phyloP scores from a whole-genome alignment of 2,888 invertebrate genomes.

The Vesta saturnalis region DNA sequence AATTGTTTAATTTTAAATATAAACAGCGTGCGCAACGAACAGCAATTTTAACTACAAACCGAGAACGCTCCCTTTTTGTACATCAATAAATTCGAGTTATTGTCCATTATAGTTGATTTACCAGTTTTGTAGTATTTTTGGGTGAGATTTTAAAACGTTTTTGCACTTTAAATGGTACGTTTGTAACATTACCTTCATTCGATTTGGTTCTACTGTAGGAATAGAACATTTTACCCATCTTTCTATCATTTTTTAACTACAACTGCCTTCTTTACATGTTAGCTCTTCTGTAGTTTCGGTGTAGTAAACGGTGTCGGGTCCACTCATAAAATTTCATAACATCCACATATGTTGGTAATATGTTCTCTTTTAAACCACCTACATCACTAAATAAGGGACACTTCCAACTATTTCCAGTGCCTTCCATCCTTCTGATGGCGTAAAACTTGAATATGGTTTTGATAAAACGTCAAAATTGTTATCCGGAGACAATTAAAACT shows the following conservation, averaged over 20 bases:
- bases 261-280: background rate
- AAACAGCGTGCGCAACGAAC: no score
- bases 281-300: background rate
- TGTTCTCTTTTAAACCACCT: background rate
- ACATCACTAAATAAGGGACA: background rate
- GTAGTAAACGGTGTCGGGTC: no score
- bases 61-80: no score
- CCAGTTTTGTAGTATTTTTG: no score
- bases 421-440: no score
- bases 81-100: no score
- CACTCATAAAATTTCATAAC: background rate
- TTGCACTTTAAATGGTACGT: background rate
- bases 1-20: no score
- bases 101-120: no score
- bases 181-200: background rate
- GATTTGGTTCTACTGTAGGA: background rate
- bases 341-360: background rate
- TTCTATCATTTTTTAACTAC: background rate
- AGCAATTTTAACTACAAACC: no score
- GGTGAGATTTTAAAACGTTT: background rate
- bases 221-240: background rate
- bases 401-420: background rate
- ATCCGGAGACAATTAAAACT: no score
- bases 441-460: no score
- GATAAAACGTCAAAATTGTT: no score